Conservation (phyloP, 2,113 vertebrate species). For the Zosterops hypoxanthus region DNA sequence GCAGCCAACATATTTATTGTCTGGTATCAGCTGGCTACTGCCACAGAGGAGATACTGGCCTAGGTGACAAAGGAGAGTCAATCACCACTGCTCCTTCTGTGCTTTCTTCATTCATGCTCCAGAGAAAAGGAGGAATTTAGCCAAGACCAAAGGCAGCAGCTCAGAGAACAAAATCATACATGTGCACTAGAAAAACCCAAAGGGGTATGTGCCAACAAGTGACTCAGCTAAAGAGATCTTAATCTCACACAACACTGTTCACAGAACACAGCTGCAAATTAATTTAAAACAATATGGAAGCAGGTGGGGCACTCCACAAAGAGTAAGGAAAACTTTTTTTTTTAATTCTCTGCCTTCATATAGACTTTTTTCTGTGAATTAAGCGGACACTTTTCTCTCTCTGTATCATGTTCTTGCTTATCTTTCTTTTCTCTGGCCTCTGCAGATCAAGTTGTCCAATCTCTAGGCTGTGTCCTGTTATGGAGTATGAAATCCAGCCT, state of each 20-base stretch:
- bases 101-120: not conserved
- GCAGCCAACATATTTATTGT: rapidly evolving
- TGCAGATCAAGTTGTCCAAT: not conserved
- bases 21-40: not conserved
- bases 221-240: not conserved
- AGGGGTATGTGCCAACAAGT: rapidly evolving
- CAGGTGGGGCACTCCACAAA: not conserved
- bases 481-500: not conserved
- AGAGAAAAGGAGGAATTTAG: not conserved
- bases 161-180: not conserved
- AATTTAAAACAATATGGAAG: not conserved
- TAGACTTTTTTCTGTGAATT: not conserved
- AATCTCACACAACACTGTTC: not conserved
- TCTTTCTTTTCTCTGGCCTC: not conserved
- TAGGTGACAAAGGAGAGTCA: not conserved
- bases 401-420: not conserved
- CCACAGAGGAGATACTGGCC: not conserved
- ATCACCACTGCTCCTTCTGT: not conserved
- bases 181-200: not conserved
- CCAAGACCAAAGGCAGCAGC: not conserved
- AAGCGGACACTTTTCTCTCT: not conserved
- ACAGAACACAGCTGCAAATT: not conserved
- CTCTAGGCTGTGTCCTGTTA: not conserved
- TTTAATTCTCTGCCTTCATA: not conserved
- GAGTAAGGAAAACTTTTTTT: not conserved